Percentiles rank a stretch among this genome's conserved stretches.
phyloP scores from a whole-genome alignment of 2,113 vertebrate genomes.

The Mustelus asterias region DNA sequence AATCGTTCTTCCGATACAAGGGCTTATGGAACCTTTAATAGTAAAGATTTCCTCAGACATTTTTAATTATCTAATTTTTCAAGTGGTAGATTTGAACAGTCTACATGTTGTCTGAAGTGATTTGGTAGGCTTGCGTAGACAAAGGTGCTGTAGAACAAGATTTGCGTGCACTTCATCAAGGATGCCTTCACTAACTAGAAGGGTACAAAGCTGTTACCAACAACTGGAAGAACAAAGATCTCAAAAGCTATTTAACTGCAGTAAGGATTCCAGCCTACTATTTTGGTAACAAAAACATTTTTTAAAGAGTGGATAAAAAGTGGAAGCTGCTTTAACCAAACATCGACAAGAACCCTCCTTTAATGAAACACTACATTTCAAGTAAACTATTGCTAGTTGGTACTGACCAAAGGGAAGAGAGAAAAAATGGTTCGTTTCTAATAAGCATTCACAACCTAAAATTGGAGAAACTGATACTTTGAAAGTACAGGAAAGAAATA shows the following conservation, averaged over 20 bases:
- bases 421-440: not conserved
- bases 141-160: not conserved
- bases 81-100: not conserved
- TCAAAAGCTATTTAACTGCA: not conserved
- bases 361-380: not conserved
- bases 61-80: not conserved
- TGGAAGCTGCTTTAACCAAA: not conserved
- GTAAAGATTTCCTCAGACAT: not conserved
- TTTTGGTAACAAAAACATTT: not conserved
- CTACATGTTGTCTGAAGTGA: not conserved
- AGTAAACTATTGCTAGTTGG: not conserved
- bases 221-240: not conserved
- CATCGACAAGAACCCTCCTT: not conserved
- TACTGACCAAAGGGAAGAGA: not conserved
- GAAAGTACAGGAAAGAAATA: not conserved
- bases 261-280: not conserved
- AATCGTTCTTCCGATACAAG: not conserved
- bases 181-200: not conserved
- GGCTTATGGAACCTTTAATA: not conserved
- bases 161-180: not conserved
- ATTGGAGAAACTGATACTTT: not conserved
- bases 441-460: not conserved
- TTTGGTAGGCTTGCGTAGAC: not conserved
- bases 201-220: not conserved
- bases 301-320: not conserved